Evolutionary conservation across 2,113 vertebrate species (phyloP).

Genomic region (Hyla sarda): DNA sequence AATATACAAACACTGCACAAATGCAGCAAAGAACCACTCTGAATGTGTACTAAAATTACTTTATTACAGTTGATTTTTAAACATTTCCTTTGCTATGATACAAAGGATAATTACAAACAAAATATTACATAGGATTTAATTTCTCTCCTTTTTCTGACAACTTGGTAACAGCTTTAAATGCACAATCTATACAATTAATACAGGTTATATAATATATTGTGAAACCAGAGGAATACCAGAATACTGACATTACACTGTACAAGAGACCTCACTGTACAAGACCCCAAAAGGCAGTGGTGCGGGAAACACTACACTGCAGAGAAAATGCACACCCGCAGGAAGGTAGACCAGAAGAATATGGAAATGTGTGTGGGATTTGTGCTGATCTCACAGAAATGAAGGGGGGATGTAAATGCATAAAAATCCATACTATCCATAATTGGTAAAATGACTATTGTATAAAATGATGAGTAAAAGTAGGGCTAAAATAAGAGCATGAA

Average conservation of each 20-base stretch:
- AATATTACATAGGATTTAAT: slow-evolving; percentile 94
- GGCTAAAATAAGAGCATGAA: slow-evolving; percentile 7
- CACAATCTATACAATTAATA: slow-evolving; percentile 99
- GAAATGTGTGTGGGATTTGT: not conserved
- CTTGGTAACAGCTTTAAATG: slow-evolving; percentile 93
- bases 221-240: slow-evolving; percentile 88
- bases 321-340: slow-evolving; percentile 78
- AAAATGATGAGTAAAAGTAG: slow-evolving; percentile 2
- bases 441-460: slow-evolving; percentile 13
- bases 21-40: slow-evolving; percentile 65
- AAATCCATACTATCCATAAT: slow-evolving; percentile 2
- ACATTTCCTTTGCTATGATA: slow-evolving; percentile 94
- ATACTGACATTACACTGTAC: slow-evolving; percentile 97
- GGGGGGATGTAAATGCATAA: not conserved
- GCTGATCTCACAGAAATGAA: slow-evolving; percentile 9
- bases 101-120: slow-evolving; percentile 99
- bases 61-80: slow-evolving; percentile 98
- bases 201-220: slow-evolving; percentile 97
- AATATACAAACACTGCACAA: not conserved
- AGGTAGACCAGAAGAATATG: slow-evolving; percentile 63
- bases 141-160: slow-evolving; percentile 86
- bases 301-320: slow-evolving; percentile 71
- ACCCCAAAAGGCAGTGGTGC: slow-evolving; percentile 78
- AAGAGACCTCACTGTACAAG: slow-evolving; percentile 91
- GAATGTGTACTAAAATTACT: slow-evolving; percentile 96